Percentiles rank a stretch among this genome's conserved stretches.
phyloP scores from a whole-genome alignment of 35 echinoderm and acorn worm species.

The Lytechinus pictus region DNA sequence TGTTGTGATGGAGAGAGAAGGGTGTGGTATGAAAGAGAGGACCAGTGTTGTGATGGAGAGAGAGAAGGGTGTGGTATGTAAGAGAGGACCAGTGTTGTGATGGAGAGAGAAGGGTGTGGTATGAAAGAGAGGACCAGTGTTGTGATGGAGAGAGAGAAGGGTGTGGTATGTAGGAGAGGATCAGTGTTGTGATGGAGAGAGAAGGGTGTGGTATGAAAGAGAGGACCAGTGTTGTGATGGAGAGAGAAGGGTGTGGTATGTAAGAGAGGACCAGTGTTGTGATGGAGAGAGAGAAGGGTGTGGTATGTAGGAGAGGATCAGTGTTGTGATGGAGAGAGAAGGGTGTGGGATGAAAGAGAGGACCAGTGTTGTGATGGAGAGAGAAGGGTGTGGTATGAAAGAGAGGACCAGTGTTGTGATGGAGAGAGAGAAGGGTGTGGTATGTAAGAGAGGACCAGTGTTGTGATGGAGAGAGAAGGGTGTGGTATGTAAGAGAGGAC shows the following conservation, averaged over 20 bases:
- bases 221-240: background rate
- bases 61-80: background rate
- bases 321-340: background rate
- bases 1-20: background rate
- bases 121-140: background rate
- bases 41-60: too few relatives aligned
- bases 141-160: background rate
- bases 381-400: too few relatives aligned
- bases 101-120: background rate
- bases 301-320: background rate
- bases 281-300: too few relatives aligned
- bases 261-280: too few relatives aligned
- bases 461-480: too few relatives aligned
- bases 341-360: background rate
- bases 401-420: too few relatives aligned
- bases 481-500: too few relatives aligned
- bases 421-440: too few relatives aligned
- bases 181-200: too few relatives aligned
- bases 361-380: background rate
- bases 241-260: too few relatives aligned
- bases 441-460: too few relatives aligned
- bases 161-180: too few relatives aligned
- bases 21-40: background rate
- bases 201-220: background rate
- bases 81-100: background rate